Percentiles rank a stretch among this genome's conserved stretches.
Evolutionary conservation across 2,888 invertebrate genomes (phyloP).

Genomic region (Ametastegia equiseti): DNA sequence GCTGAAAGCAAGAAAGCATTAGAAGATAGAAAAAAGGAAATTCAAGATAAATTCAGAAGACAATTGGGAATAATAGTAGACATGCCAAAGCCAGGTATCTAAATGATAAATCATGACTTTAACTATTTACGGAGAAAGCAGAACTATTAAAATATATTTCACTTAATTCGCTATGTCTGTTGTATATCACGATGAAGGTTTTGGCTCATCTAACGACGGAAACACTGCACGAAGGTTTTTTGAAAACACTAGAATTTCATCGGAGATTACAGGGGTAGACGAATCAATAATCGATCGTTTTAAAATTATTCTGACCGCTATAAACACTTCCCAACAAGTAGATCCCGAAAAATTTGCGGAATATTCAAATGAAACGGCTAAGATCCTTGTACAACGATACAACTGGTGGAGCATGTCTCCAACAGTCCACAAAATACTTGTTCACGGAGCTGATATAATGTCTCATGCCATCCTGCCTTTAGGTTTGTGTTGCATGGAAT

Average conservation of each 20-base stretch:
- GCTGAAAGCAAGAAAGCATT: background rate
- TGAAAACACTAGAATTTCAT: background rate
- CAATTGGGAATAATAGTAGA: slow-evolving; percentile 7
- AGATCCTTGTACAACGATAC: background rate
- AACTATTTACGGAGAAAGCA: too few species aligned
- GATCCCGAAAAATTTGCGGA: background rate
- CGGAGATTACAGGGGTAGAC: background rate
- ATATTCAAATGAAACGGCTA: background rate
- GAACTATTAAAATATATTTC: background rate
- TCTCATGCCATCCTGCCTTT: too few species aligned
- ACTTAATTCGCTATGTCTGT: background rate
- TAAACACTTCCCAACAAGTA: background rate
- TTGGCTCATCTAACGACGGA: background rate
- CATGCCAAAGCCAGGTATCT: background rate
- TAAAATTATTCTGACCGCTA: background rate
- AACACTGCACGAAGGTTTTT: background rate
- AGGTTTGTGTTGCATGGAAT: too few species aligned
- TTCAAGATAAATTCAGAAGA: background rate
- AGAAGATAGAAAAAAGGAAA: background rate
- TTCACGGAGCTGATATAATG: too few species aligned
- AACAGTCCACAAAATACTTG: too few species aligned
- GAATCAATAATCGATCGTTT: background rate
- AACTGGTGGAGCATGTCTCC: too few species aligned
- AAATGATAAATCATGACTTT: background rate
- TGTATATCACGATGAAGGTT: background rate